A percentile compares a stretch with the other conserved stretches of the same genome.
Conservation (phyloP, 2,113 vertebrate species). For the Gallinago undulata region DNA sequence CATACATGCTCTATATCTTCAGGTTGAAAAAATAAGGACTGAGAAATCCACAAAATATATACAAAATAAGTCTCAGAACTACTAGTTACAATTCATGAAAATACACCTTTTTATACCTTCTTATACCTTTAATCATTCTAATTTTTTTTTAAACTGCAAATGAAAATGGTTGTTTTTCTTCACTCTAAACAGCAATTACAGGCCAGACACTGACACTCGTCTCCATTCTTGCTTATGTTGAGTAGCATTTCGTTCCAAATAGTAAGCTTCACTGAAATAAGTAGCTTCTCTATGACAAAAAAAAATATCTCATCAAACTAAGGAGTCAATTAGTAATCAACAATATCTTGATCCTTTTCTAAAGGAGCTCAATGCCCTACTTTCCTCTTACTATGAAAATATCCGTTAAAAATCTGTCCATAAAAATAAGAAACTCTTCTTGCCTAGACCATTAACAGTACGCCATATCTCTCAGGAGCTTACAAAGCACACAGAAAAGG, state of each 20-base stretch:
- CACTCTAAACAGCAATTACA: neutral
- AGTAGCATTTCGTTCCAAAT: neutral
- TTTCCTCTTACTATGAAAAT: neutral
- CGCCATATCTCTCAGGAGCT: neutral
- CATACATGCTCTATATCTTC: neutral
- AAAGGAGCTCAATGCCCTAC: neutral
- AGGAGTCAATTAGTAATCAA: neutral
- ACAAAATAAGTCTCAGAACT: neutral
- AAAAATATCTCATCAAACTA: neutral
- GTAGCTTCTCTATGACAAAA: neutral
- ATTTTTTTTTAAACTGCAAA: neutral
- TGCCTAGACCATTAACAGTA: neutral
- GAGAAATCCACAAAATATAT: neutral
- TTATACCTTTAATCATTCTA: neutral
- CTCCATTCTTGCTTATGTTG: neutral
- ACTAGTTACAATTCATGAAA: neutral
- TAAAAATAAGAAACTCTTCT: neutral
- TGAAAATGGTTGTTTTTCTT: neutral
- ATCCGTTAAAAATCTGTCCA: neutral
- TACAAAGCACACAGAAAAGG: neutral
- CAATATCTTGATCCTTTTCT: neutral
- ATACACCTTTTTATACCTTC: neutral
- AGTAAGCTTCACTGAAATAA: neutral
- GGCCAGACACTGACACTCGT: neutral
- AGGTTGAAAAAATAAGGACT: neutral